phyloP scores from a whole-genome alignment of 2,797 vertebrate genomes.

The Arremon aurantiirostris region DNA sequence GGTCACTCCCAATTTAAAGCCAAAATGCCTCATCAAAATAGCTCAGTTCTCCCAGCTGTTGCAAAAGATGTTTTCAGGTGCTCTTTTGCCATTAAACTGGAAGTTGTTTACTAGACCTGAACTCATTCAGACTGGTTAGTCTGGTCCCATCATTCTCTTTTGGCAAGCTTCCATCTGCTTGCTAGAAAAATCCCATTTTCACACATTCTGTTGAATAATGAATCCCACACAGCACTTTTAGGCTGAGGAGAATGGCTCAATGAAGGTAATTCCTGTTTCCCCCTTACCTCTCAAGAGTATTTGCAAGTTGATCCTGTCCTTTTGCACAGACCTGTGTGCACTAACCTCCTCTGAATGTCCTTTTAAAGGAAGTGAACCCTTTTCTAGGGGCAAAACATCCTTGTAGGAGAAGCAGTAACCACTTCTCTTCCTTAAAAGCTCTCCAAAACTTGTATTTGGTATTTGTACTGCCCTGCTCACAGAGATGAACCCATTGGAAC shows the following conservation, averaged over 20 bases:
- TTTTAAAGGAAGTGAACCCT: neutral
- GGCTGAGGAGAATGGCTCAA: neutral
- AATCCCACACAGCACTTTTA: neutral
- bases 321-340: neutral
- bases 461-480: neutral
- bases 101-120: neutral
- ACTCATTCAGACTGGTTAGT: neutral
- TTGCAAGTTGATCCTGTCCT: neutral
- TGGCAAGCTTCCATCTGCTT: neutral
- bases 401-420: neutral
- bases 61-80: neutral
- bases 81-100: neutral
- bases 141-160: neutral
- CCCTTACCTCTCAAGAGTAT: neutral
- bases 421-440: neutral
- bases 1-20: neutral
- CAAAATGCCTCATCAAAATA: neutral
- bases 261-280: neutral
- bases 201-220: neutral
- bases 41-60: neutral
- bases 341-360: neutral
- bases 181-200: neutral
- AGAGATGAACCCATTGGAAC: constrained; percentile 1
- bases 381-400: neutral
- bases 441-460: neutral